Conservation (phyloP, 2,888 invertebrate genomes). For the Cataglyphis cursor region DNA sequence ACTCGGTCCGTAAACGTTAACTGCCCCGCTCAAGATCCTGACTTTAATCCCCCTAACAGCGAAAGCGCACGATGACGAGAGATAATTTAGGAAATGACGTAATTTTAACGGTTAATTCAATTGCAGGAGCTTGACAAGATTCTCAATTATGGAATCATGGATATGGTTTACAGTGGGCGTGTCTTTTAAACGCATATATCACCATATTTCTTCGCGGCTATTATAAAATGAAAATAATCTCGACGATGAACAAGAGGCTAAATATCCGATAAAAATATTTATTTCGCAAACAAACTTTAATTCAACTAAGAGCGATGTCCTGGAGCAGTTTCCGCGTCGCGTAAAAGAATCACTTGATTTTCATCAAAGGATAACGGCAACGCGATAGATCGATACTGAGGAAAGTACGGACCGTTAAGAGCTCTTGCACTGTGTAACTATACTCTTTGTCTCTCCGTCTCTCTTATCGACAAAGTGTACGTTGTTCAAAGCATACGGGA, state of each 20-base stretch:
- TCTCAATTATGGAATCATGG: background rate
- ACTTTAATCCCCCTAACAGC: slow-evolving; percentile 25
- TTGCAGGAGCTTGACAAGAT: background rate
- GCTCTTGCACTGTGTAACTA: background rate
- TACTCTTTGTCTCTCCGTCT: background rate
- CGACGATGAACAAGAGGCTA: background rate
- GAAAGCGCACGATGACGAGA: slow-evolving; percentile 10
- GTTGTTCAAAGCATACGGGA: background rate
- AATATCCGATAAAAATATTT: background rate
- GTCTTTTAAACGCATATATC: background rate
- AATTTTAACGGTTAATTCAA: slow-evolving; percentile 25
- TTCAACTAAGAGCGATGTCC: background rate
- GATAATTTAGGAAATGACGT: background rate
- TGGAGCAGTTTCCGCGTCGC: background rate
- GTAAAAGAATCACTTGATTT: background rate
- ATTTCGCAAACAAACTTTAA: background rate
- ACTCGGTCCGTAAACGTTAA: slow-evolving; percentile 15
- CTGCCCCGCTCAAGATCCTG: slow-evolving; percentile 3
- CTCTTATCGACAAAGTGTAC: background rate
- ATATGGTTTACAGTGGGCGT: background rate
- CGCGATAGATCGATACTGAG: slow-evolving; percentile 6
- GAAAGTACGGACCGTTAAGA: slow-evolving; percentile 1
- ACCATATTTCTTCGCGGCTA: background rate
- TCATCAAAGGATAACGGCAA: slow-evolving; percentile 26
- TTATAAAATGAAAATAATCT: background rate